These are phyloP conservation scores for Ondatra zibethicus DNA, from an alignment of 2,113 vertebrate species.

Conservation along the genomic window DNA sequence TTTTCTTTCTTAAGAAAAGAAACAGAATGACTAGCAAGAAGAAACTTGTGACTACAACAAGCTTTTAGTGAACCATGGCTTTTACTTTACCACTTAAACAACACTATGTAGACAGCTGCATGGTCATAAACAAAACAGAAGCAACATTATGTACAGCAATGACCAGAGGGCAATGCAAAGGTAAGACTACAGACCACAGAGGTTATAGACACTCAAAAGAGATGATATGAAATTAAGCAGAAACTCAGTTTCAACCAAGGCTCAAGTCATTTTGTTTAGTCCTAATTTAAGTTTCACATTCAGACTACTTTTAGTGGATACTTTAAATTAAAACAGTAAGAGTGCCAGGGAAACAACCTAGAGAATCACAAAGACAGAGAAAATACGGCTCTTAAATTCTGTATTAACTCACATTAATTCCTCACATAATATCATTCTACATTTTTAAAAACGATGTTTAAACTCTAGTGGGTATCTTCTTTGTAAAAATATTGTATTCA, in stretches of 20 bases:
- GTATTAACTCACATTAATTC: slow-evolving; percentile 18
- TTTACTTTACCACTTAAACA: slow-evolving; percentile 65
- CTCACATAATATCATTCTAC: background rate
- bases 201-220: background rate
- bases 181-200: background rate
- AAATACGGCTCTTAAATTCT: slow-evolving; percentile 39
- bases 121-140: slow-evolving; percentile 17
- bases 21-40: slow-evolving; percentile 79
- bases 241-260: background rate
- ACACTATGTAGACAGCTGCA: background rate
- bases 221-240: background rate
- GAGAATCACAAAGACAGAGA: background rate
- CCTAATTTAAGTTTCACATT: slow-evolving; percentile 12
- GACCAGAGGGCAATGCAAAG: slow-evolving; percentile 9
- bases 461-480: background rate
- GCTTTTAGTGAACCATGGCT: slow-evolving; percentile 70
- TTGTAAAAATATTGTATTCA: background rate
- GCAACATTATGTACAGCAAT: slow-evolving; percentile 12
- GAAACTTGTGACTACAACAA: slow-evolving; percentile 76
- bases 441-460: slow-evolving; percentile 39
- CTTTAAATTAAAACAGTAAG: slow-evolving; percentile 22
- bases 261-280: slow-evolving; percentile 4
- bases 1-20: slow-evolving; percentile 71
- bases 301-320: slow-evolving; percentile 4
- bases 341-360: background rate